phyloP scores from a whole-genome alignment of 2,113 vertebrate genomes.

The Phoxinus phoxinus region DNA sequence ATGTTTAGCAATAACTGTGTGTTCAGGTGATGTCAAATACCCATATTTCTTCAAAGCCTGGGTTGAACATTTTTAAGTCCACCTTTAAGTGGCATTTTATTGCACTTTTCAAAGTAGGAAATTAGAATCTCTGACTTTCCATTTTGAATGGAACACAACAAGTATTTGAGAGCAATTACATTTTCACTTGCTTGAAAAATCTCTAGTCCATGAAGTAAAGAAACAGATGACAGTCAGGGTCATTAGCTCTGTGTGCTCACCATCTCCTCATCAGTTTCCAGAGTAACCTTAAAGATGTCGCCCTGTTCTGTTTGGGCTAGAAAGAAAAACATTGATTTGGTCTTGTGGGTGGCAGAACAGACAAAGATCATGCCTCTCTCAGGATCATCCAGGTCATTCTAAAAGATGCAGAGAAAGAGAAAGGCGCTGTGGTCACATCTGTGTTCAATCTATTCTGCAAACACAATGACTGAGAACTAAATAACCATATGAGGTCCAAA shows the following conservation, averaged over 20 bases:
- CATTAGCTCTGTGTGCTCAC: constrained; percentile 71
- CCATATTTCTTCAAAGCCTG: neutral
- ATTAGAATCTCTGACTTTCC: neutral
- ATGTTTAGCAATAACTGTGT: neutral
- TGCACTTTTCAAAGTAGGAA: neutral
- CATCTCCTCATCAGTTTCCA: constrained; percentile 99
- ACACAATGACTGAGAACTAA: neutral
- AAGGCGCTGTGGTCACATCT: neutral
- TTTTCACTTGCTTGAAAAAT: neutral
- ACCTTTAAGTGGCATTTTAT: neutral
- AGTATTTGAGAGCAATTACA: neutral
- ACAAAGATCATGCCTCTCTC: constrained; percentile 99
- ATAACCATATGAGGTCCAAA: neutral
- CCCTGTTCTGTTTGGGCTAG: constrained; percentile 98
- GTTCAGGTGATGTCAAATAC: neutral
- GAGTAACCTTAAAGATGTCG: constrained; percentile 97
- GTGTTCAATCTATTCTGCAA: neutral
- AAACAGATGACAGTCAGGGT: neutral
- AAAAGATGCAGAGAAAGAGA: constrained; percentile 20
- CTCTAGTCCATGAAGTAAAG: neutral
- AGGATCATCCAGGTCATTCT: constrained; percentile 98
- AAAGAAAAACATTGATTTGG: constrained; percentile 99
- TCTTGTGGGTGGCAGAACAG: constrained; percentile 98
- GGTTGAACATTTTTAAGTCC: neutral
- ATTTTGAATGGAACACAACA: neutral